Percentiles rank a stretch among this genome's conserved stretches.
These are phyloP conservation scores for Anoplius nigerrimus DNA, from an alignment of 2,888 invertebrate genomes.

Conservation along the genomic window DNA sequence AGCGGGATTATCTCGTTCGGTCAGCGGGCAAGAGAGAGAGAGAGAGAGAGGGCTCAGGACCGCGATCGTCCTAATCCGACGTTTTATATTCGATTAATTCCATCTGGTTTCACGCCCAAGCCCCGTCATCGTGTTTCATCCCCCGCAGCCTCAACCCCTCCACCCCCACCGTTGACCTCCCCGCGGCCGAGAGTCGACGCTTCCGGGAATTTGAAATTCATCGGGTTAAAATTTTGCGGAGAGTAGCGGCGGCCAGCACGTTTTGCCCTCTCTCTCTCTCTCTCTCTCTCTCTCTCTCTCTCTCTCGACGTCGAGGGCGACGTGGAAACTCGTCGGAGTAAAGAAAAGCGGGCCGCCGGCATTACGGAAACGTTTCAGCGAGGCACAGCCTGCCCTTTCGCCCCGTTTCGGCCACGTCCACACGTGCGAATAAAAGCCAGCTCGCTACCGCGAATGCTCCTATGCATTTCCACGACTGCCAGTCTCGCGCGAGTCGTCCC, in stretches of 20 bases:
- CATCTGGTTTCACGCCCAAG: conserved; percentile 48
- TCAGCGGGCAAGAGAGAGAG: no score
- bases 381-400: background rate
- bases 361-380: background rate
- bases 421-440: background rate
- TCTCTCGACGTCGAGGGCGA: background rate
- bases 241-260: background rate
- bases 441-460: background rate
- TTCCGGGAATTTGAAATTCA: conserved; percentile 46
- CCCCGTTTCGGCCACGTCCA: background rate
- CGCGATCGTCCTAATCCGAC: conserved; percentile 38
- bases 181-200: background rate
- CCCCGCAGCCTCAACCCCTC: background rate
- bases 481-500: no score
- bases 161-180: background rate
- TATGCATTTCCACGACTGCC: no score
- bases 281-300: background rate
- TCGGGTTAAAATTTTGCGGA: conserved; percentile 32
- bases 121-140: background rate
- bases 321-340: background rate
- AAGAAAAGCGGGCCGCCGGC: background rate
- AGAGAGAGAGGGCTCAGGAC: background rate
- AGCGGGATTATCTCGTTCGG: background rate
- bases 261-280: background rate
- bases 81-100: conserved; percentile 58